Evolutionary conservation across 2,113 vertebrate species (phyloP), one percentile per base, ranked within the genome.

Genomic region (Sterna hirundo): DNA sequence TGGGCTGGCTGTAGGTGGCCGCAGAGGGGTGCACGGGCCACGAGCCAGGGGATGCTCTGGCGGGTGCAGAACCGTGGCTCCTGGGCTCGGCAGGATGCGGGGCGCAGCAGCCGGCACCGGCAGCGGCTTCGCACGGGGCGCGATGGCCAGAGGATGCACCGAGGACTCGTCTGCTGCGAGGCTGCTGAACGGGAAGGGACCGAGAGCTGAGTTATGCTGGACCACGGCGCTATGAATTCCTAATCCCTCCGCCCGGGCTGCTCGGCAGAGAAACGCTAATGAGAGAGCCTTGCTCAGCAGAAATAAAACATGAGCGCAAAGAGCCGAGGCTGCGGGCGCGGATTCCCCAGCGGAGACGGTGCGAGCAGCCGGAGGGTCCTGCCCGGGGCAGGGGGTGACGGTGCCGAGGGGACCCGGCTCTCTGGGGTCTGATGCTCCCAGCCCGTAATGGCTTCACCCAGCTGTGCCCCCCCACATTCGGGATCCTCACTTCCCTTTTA

Each of bases 361-460:
- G 54, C 10, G 49, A 84, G 49, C 60, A 38, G 62, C 11, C 27
- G 57, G 27, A 82, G 69, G 71, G 85, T 71, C 34, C 55, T 3
- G 1, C 12, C 3, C 3, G 22, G 68, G 51, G 54, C 72, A 12
- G 82, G 34, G 32, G 52, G 32, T 83, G 81, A 6, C 10, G 23
- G 36, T 29, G 51, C 23, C 0, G 0, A 1, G 0, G 34, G 1
- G 3, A 69, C 5, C 0, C 0, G 42, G 42, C 51, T 34, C 84
- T 84, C 52, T 1, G 15, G 19, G 77, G 29, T 55, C 84, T 70
- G 36, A n/a, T 51, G 74, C 47, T 92, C 64, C 62, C 40, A 42
- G 69, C 23, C 29, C 7, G 0, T 17, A 13, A 36, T 0, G 5
- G 36, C 15, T 55, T 34, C 86, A 32, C 40, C 91, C 71, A 6